A percentile compares a stretch with the other conserved stretches of the same genome.
These are phyloP conservation scores for Morpho helenor DNA, from an alignment of 2,888 invertebrate genomes.

Conservation along the genomic window DNA sequence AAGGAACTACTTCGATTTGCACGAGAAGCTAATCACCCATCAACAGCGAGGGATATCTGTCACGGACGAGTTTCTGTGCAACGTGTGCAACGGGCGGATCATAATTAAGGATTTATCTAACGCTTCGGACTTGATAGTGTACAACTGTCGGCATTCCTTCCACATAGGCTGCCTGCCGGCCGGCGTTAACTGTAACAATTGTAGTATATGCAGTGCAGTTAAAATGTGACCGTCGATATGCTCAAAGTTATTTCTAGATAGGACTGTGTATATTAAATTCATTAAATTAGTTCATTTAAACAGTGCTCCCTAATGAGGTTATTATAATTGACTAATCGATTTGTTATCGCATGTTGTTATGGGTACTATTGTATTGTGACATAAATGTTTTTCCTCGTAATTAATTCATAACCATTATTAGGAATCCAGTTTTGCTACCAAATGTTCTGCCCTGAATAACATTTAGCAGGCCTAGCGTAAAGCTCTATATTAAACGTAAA, in stretches of 20 bases:
- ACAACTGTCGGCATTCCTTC: slow-evolving; percentile 94
- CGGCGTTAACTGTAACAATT: slow-evolving; percentile 47
- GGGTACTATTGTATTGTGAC: slow-evolving; percentile 59
- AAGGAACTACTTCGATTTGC: slow-evolving; percentile 92
- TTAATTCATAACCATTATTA: slow-evolving; percentile 9
- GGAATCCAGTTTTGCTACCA: slow-evolving; percentile 11
- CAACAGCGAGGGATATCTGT: slow-evolving; percentile 89
- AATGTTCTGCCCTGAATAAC: slow-evolving; percentile 1
- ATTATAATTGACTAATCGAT: slow-evolving; percentile 22
- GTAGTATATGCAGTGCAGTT: slow-evolving; percentile 65
- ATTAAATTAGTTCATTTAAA: slow-evolving; percentile 7
- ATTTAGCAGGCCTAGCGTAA: too few species aligned
- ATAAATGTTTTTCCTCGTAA: slow-evolving; percentile 46
- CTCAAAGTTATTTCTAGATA: slow-evolving; percentile 40
- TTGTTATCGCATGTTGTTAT: slow-evolving; percentile 31
- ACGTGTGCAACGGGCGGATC: slow-evolving; percentile 87
- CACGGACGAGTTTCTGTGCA: slow-evolving; percentile 87
- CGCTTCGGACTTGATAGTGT: slow-evolving; percentile 86
- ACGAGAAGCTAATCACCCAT: slow-evolving; percentile 87
- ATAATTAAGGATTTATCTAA: slow-evolving; percentile 85
- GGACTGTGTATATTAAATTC: slow-evolving; percentile 38
- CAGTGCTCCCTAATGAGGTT: slow-evolving; percentile 16
- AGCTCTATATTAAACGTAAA: too few species aligned
- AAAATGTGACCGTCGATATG: slow-evolving; percentile 56
- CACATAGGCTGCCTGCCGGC: slow-evolving; percentile 90